These are phyloP conservation scores for Holothuria leucospilota DNA, from an alignment of 53 echinoderm and acorn worm species.

Conservation along the genomic window DNA sequence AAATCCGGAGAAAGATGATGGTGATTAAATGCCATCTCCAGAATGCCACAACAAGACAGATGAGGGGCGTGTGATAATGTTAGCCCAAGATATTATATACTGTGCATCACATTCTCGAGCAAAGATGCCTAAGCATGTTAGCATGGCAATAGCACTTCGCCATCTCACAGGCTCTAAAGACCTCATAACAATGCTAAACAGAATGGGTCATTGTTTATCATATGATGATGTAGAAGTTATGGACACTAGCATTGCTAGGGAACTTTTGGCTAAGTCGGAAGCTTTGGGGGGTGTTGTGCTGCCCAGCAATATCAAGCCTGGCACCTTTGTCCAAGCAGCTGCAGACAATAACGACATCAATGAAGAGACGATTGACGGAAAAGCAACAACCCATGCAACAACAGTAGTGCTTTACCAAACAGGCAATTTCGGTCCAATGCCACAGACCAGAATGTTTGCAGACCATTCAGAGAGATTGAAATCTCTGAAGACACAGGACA, in stretches of 20 bases:
- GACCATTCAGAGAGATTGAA: conserved; percentile 42
- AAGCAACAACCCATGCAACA: too few species aligned
- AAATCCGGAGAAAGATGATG: not conserved
- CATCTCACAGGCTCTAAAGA: conserved; percentile 59
- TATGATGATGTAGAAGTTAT: conserved; percentile 60
- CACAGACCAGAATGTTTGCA: not conserved
- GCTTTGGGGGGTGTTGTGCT: not conserved
- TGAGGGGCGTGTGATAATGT: conserved; percentile 14
- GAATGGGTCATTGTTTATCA: conserved; percentile 7
- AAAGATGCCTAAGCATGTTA: conserved; percentile 50
- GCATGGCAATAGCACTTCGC: conserved; percentile 30
- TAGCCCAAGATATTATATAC: conserved; percentile 21
- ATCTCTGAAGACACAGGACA: not conserved
- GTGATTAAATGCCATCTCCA: too few species aligned
- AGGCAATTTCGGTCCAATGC: too few species aligned
- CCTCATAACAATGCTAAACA: conserved; percentile 13
- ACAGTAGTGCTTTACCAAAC: too few species aligned
- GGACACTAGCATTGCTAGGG: conserved; percentile 52
- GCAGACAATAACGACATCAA: too few species aligned
- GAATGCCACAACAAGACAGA: conserved; percentile 11
- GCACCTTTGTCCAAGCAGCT: conserved; percentile 44
- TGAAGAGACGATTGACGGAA: too few species aligned
- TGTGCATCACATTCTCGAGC: conserved; percentile 31
- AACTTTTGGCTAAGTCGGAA: conserved; percentile 47
- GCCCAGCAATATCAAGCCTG: not conserved